Percentiles rank a stretch among this genome's conserved stretches.
Evolutionary conservation across 2,888 invertebrate genomes (phyloP).

Genomic region (Ganaspis brasiliensis): DNA sequence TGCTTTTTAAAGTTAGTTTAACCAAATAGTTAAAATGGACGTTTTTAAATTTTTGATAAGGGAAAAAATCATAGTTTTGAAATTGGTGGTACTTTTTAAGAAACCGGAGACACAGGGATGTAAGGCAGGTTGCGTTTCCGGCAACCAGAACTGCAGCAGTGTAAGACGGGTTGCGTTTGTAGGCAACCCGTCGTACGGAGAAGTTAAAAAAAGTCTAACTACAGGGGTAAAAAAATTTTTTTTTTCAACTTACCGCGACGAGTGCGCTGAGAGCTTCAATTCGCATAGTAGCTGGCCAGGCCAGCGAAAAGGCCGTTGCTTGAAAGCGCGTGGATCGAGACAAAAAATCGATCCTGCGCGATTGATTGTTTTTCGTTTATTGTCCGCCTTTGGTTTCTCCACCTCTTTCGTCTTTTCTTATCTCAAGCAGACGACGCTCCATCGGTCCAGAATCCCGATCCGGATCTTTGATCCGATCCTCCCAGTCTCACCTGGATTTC

Average conservation of each 20-base stretch:
- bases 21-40: too few relatives aligned
- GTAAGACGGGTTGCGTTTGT: too few relatives aligned
- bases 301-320: slow-evolving; percentile 83
- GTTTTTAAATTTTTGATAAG: too few relatives aligned
- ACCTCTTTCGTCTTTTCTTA: slow-evolving; percentile 47
- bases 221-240: not conserved
- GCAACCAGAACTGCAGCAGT: too few relatives aligned
- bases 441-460: slow-evolving; percentile 32
- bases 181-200: too few relatives aligned
- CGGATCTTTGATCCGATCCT: slow-evolving; percentile 65
- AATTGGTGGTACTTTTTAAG: too few relatives aligned
- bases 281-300: slow-evolving; percentile 89
- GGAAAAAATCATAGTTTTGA: too few relatives aligned
- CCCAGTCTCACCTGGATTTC: slow-evolving; percentile 72
- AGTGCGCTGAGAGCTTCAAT: slow-evolving; percentile 88
- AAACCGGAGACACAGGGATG: too few relatives aligned
- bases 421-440: slow-evolving; percentile 44
- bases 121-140: too few relatives aligned
- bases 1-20: too few relatives aligned
- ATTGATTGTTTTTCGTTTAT: slow-evolving; percentile 59
- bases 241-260: slow-evolving; percentile 86
- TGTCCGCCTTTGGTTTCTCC: slow-evolving; percentile 45
- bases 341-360: slow-evolving; percentile 70
- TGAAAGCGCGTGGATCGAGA: slow-evolving; percentile 72
- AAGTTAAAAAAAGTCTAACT: too few relatives aligned